Evolutionary conservation across 1,140 invertebrate species (phyloP).

Genomic region (Drosophila bocqueti): DNA sequence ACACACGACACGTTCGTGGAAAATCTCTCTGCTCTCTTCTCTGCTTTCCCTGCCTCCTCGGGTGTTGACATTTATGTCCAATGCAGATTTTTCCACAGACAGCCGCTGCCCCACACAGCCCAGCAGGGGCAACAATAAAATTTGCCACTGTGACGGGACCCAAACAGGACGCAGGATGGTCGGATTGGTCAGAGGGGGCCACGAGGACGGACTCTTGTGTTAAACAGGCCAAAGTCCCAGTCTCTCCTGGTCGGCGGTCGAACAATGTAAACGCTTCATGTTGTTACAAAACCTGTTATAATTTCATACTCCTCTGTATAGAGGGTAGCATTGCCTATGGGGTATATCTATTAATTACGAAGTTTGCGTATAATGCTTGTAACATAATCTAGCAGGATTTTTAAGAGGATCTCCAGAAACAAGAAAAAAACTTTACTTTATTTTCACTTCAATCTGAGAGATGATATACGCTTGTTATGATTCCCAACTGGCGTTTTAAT

Average conservation of each 20-base stretch:
- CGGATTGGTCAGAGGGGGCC: conserved; percentile 13
- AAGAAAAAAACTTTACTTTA: neutral
- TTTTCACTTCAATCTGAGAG: neutral
- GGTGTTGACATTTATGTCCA: conserved; percentile 83
- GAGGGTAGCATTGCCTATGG: conserved; percentile 22
- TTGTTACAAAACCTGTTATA: conserved; percentile 83
- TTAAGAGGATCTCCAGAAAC: neutral
- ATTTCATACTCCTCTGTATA: conserved; percentile 60
- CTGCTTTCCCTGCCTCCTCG: conserved; percentile 37
- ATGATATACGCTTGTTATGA: neutral
- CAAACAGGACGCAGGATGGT: conserved; percentile 50
- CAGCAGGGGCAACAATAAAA: conserved; percentile 69
- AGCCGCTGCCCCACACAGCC: conserved; percentile 5
- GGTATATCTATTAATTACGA: conserved; percentile 1
- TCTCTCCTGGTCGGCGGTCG: conserved; percentile 27
- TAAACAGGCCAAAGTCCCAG: conserved; percentile 63
- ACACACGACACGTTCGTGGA: neutral
- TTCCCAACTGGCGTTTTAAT: neutral
- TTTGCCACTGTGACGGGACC: conserved; percentile 55
- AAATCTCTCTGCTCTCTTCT: conserved; percentile 20
- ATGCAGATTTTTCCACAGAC: conserved; percentile 77
- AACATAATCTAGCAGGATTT: neutral
- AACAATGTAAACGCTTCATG: conserved; percentile 80
- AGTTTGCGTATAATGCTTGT: no score
- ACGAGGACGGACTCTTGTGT: conserved; percentile 32